Base-by-base conservation (phyloP, 2,113 vertebrate species). In the Corydoras maculifer region DNA sequence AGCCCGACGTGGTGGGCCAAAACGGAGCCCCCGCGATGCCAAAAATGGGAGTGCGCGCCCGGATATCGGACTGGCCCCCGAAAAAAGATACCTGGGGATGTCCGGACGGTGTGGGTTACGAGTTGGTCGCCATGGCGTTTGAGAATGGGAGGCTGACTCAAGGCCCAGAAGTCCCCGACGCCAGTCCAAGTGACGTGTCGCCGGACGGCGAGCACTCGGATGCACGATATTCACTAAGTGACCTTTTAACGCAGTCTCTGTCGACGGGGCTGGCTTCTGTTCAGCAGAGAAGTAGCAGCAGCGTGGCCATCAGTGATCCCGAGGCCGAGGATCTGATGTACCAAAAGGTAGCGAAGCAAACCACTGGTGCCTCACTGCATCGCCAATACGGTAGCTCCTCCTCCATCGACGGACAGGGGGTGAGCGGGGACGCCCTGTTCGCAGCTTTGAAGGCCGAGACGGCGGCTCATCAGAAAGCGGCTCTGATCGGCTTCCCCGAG, bases 341-440 rank as follows among this genome's bases (percentile, higher is more conserved):
- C 86, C 94, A 95, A 84, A 90, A 89, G 8, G 95, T 94, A 1
- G 92, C 97, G 75, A 99, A 99, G 80, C 96, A 96, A 65, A 98
- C 97, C 84, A 98, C 96, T 0, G 95, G 97, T 53, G 97, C 94
- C 0, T 91, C 95, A 3, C 87, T 99, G 79, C 97, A 94, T 75
- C 86, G 96, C 1, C 96, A 98, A 49, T 99, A 99, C 1, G 96
- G 97, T 58, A 99, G 97, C 82, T 98, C 97, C 0, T 98, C 96
- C 15, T 99, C 97, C 35, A 98, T 99, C 12, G 95, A 99, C 73
- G 88, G 94, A 10, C 96, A 99, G 71, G 95, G 96, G 63, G 85
- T 98, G 12, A 87, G 85, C 8, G 93, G 88, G 5, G 97, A 98
- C 25, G 92, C 90, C 50, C 92, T 97, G 70, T 95, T 95, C 69